A percentile compares a stretch with the other conserved stretches of the same genome.
phyloP scores from a whole-genome alignment of 1,140 invertebrate species.

The Brachionus manjavacas region DNA sequence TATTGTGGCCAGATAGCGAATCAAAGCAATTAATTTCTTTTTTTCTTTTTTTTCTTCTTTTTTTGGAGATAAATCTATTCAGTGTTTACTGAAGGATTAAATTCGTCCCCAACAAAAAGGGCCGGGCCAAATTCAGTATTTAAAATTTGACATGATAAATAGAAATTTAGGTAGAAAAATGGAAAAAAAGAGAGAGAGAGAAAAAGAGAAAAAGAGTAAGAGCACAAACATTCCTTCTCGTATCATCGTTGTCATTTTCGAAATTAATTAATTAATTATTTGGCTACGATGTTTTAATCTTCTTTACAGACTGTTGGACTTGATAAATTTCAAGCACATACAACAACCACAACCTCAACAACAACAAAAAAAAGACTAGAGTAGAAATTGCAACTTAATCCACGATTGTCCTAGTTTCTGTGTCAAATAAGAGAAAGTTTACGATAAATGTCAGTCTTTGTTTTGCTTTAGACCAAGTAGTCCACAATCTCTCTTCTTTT shows the following conservation, averaged over 20 bases:
- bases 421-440: background rate
- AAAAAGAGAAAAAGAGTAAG: background rate
- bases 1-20: background rate
- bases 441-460: conserved; percentile 32
- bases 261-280: conserved; percentile 35
- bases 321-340: conserved; percentile 28
- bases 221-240: conserved; percentile 24
- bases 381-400: conserved; percentile 34
- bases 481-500: background rate
- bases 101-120: conserved; percentile 18
- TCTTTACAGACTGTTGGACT: conserved; percentile 37
- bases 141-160: conserved; percentile 25
- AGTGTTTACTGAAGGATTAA: conserved; percentile 26
- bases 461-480: conserved; percentile 2
- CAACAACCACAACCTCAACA: background rate
- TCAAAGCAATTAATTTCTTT: conserved; percentile 14
- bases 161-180: background rate
- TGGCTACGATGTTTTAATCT: conserved; percentile 12
- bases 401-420: conserved; percentile 37
- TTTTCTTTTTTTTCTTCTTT: no score
- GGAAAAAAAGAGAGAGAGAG: background rate
- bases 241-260: background rate
- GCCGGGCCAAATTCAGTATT: conserved; percentile 1
- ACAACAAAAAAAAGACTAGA: background rate
- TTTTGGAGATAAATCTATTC: background rate